These are phyloP conservation scores for Amblyjoppa fuscipennis DNA, from an alignment of 2,888 invertebrate genomes.

Conservation along the genomic window DNA sequence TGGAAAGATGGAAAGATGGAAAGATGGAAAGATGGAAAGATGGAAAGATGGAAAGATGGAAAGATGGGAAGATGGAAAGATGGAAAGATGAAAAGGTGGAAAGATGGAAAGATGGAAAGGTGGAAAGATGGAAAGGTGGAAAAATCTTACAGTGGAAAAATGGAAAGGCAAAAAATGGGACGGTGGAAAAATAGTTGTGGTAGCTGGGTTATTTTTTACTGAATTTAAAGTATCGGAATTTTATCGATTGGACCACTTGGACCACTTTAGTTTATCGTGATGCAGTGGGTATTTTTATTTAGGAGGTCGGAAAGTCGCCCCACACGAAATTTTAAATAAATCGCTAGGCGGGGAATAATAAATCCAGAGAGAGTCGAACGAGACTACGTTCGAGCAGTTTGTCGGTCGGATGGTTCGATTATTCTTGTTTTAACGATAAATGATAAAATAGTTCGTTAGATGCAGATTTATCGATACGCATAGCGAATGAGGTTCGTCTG, in stretches of 20 bases:
- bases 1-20: background rate
- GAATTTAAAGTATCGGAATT: background rate
- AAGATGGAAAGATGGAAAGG: background rate
- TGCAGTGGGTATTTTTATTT: background rate
- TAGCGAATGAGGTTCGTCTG: too few species aligned
- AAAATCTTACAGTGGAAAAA: background rate
- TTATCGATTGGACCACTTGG: background rate
- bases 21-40: background rate
- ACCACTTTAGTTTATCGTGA: background rate
- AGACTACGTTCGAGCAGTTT: too few species aligned
- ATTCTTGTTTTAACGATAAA: too few species aligned
- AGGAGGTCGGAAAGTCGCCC: too few species aligned
- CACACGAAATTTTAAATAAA: too few species aligned
- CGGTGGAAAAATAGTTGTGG: background rate
- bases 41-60: background rate
- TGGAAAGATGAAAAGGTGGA: background rate
- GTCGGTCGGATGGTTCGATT: too few species aligned
- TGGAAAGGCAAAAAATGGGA: background rate
- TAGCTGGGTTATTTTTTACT: background rate
- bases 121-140: background rate
- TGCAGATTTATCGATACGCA: too few species aligned
- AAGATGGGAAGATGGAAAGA: background rate
- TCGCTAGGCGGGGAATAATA: too few species aligned
- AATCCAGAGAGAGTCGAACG: too few species aligned
- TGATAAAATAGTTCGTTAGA: too few species aligned